phyloP scores from a whole-genome alignment of 2,797 vertebrate species.

The Oryzias sinensis region DNA sequence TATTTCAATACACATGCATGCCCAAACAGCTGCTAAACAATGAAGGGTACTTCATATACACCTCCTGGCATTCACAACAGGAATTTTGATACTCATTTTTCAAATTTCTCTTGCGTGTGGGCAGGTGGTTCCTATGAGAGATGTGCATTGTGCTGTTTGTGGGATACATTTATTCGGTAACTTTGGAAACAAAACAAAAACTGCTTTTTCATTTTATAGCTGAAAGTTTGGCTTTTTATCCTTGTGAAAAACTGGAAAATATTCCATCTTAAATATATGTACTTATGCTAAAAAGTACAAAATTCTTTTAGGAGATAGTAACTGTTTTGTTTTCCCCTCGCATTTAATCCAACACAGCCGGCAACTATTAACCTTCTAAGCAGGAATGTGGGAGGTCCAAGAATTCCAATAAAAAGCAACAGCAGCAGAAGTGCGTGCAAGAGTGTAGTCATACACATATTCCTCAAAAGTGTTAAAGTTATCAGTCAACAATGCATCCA shows the following conservation, averaged over 20 bases:
- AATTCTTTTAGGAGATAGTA: constrained; percentile 64
- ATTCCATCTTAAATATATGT: constrained; percentile 13
- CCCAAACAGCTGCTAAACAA: constrained; percentile 60
- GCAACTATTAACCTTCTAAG: constrained; percentile 82
- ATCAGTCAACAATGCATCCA: constrained; percentile 33
- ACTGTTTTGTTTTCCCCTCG: constrained; percentile 73
- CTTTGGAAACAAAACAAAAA: not conserved
- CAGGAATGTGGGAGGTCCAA: constrained; percentile 83
- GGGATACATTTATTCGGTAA: not conserved
- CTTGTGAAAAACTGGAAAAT: constrained; percentile 4
- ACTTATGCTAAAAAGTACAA: constrained; percentile 31
- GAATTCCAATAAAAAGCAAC: constrained; percentile 78
- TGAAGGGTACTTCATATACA: constrained; percentile 47
- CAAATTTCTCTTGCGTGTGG: constrained; percentile 23
- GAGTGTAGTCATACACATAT: constrained; percentile 28
- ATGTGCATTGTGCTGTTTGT: not conserved
- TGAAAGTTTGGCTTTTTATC: not conserved
- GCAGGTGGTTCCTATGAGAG: not conserved
- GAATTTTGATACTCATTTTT: constrained; percentile 57
- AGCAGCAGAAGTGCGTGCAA: constrained; percentile 51
- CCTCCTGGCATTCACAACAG: constrained; percentile 42
- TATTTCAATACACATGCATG: constrained; percentile 59
- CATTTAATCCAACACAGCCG: constrained; percentile 81
- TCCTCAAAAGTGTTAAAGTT: constrained; percentile 52
- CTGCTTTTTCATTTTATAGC: not conserved